Base-by-base conservation (phyloP, 2,797 vertebrate species). In the Malurus splendens region DNA sequence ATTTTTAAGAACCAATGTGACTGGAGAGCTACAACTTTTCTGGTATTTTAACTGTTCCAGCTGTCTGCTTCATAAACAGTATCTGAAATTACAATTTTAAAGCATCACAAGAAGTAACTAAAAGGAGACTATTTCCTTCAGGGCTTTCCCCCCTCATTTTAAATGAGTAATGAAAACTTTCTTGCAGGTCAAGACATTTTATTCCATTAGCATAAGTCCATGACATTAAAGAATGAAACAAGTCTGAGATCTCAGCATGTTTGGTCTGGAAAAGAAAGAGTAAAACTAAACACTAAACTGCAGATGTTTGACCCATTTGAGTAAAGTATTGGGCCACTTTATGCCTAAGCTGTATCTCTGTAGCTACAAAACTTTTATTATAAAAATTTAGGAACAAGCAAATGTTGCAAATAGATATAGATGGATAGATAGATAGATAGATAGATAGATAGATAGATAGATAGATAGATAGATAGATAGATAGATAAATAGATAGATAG, bases 91-190 rank as follows among this genome's bases (percentile, higher is more conserved):
- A 39, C 16, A 41, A 55, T 13, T 76, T 48, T 18, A 78, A 91
- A 70, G n/a, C 25, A 81, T 19, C n/a, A 48, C 14, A 56, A 59
- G 66, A 32, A 20, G 25, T 3, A 60, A 15, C 25, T 72, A n/a
- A 54, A 45, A 45, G 42, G 1, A 60, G 5, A 8, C 3, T 28
- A 18, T 4, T 52, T 39, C 7, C 44, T 33, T 17, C 6, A 4
- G 1, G 2, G 3, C 7, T 5, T 9, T 27, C 27, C 1, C 1
- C 8, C 7, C 25, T 44, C 8, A 39, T 64, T 67, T 90, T 47
- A 54, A 80, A 33, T 18, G 7, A 57, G 9, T 22, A 89, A 87
- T 41, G 12, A 60, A 20, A 19, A 90, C 3, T 14, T 66, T 10
- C 8, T 55, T 67, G 33, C 9, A 79, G 18, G 18, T 50, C 24